Base-by-base conservation (phyloP, 2,797 vertebrate species). In the Acanthurus tractus region DNA sequence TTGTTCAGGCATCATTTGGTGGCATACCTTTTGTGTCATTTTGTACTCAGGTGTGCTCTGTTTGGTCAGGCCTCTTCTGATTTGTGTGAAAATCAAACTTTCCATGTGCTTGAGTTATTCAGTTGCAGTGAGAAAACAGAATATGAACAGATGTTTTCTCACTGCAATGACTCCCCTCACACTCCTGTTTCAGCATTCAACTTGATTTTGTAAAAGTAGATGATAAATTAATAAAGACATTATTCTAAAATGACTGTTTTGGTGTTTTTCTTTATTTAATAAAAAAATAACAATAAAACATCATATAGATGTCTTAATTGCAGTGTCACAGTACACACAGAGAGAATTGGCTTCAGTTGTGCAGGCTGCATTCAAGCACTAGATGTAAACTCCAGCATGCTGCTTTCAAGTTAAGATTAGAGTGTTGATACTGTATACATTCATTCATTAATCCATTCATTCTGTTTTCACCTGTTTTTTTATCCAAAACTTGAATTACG, bases 171-270 rank as follows among this genome's bases (percentile, higher is more conserved):
- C 61, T 70, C 1, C 40, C 17, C 40, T 58, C 62, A 64, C 52
- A 78, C 34, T 72, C 46, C 36, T 44, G 23, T 79, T 61, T 84
- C 69, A 57, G 76, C 58, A 69, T 74, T 63, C 9, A 72, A 70
- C 22, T 40, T 84, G 49, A 76, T 79, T 87, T 83, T 85, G 70
- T 84, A 53, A 79, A 77, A 56, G 68, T 74, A 73, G 58, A 50
- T 73, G 36, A 62, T 65, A 70, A 79, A 87, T 72, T 55, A 85
- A 86, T 91, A 87, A 87, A 90, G 34, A 82, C 52, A 0, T 3
- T 56, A 34, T 74, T 67, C 53, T 49, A 18, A 70, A 34, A 6
- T 65, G 1, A 44, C 55, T 70, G 13, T 72, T 34, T 82, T 25
- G 70, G 54, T 83, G 29, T 76, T 69, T 62, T 15, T 80, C 54